Conservation (phyloP, 2,888 invertebrate genomes). For the Coremacera marginata region DNA sequence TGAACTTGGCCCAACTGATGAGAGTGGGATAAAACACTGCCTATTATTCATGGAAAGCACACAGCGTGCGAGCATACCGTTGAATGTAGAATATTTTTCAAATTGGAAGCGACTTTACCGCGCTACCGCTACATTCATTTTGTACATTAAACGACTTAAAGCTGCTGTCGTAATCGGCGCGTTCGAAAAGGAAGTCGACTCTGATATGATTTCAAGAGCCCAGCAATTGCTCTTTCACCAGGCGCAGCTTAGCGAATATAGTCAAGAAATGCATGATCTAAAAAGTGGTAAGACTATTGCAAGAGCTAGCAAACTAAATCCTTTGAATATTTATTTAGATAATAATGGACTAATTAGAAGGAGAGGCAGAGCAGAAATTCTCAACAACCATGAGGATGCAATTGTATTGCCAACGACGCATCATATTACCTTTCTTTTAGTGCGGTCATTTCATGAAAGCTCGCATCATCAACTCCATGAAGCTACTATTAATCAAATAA, state of each 20-base stretch:
- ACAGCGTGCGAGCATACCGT: too few species aligned
- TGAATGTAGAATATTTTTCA: constrained; percentile 21
- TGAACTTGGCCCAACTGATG: constrained; percentile 18
- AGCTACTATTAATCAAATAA: constrained; percentile 42
- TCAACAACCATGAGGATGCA: constrained; percentile 15
- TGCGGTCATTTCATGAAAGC: too few species aligned
- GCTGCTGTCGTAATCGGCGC: neutral
- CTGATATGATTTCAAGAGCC: neutral
- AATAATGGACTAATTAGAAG: neutral
- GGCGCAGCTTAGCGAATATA: constrained; percentile 10
- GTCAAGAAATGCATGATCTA: neutral
- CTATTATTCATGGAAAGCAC: too few species aligned
- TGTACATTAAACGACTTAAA: too few species aligned
- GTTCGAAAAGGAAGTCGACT: neutral
- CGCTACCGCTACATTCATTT: neutral
- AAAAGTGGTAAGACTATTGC: constrained; percentile 38
- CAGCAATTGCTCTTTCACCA: constrained; percentile 2
- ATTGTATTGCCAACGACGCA: too few species aligned
- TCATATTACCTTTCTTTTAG: too few species aligned
- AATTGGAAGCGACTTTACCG: constrained; percentile 5
- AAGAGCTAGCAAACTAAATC: constrained; percentile 41
- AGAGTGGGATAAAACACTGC: too few species aligned
- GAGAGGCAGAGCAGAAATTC: constrained; percentile 14
- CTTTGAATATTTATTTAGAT: constrained; percentile 41
- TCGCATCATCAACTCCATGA: constrained; percentile 35